phyloP scores from a whole-genome alignment of 2,113 vertebrate species.

The Oenanthe oenanthe region DNA sequence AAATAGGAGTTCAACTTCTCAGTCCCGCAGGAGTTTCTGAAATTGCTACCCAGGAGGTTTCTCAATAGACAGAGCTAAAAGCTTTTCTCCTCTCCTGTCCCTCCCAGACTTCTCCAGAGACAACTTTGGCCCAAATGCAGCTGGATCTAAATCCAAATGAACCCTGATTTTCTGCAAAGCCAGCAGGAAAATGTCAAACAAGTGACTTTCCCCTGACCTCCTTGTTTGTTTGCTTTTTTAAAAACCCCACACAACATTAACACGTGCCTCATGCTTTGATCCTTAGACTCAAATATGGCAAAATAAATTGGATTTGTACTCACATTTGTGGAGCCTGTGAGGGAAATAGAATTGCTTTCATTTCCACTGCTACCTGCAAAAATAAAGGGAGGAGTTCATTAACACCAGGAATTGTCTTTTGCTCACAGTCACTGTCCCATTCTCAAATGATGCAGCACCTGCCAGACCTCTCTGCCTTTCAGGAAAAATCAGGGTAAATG shows the following conservation, averaged over 20 bases:
- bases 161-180: background rate
- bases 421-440: background rate
- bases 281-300: background rate
- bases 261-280: background rate
- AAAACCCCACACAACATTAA: background rate
- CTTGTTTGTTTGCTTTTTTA: background rate
- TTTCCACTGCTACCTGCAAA: constrained; percentile 33
- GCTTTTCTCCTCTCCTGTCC: constrained; percentile 16
- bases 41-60: constrained; percentile 34
- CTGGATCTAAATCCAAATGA: background rate
- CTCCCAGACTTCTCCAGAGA: constrained; percentile 27
- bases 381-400: constrained; percentile 18
- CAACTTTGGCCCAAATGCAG: background rate
- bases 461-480: background rate
- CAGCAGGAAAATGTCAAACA: background rate
- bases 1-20: constrained; percentile 13
- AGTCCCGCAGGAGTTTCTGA: constrained; percentile 3
- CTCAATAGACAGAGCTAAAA: constrained; percentile 24
- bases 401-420: background rate
- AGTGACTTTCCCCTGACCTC: background rate
- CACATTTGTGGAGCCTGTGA: background rate
- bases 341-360: background rate
- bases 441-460: background rate
- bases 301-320: background rate
- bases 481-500: background rate